These are phyloP conservation scores for Rhizomys pruinosus DNA, from an alignment of 2,113 vertebrate species.

Conservation along the genomic window DNA sequence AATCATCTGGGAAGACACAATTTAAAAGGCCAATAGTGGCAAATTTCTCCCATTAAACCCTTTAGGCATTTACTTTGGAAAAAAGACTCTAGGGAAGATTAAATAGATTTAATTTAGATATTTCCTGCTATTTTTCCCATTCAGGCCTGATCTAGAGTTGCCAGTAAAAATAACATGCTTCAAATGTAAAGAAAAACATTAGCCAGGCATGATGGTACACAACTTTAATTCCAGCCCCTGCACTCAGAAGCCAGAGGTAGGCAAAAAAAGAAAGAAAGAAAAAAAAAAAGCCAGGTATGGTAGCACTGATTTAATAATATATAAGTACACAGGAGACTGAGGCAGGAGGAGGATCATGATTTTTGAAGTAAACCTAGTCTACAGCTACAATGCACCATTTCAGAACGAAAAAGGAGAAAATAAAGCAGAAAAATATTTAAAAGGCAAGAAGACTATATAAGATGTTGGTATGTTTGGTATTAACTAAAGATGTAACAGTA, in stretches of 20 bases:
- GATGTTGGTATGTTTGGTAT: slow-evolving; percentile 26
- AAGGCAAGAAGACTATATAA: slow-evolving; percentile 52
- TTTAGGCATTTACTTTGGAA: background rate
- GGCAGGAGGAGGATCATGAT: background rate
- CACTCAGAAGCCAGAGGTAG: too few species aligned
- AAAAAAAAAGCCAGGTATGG: background rate
- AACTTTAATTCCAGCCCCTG: too few species aligned
- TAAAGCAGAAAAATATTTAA: background rate
- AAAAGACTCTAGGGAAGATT: background rate
- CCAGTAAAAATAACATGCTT: slow-evolving; percentile 36
- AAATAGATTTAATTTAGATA: too few species aligned
- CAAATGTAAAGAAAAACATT: slow-evolving; percentile 42
- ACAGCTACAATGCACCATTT: background rate
- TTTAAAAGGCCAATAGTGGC: slow-evolving; percentile 62
- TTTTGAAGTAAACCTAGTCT: background rate
- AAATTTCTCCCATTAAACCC: background rate
- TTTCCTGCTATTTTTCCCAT: background rate
- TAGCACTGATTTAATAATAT: background rate
- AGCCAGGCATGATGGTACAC: too few species aligned
- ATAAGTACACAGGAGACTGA: background rate
- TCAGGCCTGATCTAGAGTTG: background rate
- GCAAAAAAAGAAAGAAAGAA: too few species aligned
- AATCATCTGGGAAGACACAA: background rate
- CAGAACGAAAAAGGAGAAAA: background rate
- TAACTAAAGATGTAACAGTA: slow-evolving; percentile 19